Evolutionary conservation across 2,113 vertebrate species (phyloP).

Genomic region (Quiscalus mexicanus): DNA sequence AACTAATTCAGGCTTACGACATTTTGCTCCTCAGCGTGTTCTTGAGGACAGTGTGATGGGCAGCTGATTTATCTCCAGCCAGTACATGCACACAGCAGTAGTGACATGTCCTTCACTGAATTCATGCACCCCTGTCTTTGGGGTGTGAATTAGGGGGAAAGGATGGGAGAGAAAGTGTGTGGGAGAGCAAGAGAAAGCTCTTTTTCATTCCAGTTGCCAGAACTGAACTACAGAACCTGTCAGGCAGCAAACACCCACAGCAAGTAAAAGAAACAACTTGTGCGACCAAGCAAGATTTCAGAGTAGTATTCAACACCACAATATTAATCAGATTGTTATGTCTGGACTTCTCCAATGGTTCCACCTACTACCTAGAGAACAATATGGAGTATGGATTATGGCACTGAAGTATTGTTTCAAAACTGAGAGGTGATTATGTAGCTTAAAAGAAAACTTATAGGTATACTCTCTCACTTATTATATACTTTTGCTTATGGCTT

Average conservation of each 20-base stretch:
- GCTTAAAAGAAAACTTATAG: not conserved
- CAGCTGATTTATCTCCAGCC: not conserved
- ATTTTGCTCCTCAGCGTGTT: not conserved
- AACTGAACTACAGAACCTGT: not conserved
- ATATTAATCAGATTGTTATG: not conserved
- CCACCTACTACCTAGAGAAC: not conserved
- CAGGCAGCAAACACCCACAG: constrained; percentile 37
- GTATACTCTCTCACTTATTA: not conserved
- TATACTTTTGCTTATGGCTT: not conserved
- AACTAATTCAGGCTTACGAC: not conserved
- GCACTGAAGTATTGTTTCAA: not conserved
- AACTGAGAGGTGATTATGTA: not conserved
- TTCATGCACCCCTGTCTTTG: rapidly evolving
- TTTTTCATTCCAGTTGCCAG: not conserved
- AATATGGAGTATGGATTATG: not conserved
- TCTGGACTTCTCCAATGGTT: not conserved
- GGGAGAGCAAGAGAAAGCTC: not conserved
- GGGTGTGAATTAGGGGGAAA: not conserved
- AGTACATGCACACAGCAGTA: not conserved
- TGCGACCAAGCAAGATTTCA: not conserved
- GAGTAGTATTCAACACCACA: not conserved
- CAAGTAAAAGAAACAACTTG: not conserved
- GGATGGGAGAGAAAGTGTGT: rapidly evolving
- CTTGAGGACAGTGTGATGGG: not conserved
- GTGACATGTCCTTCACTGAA: not conserved